phyloP scores from a whole-genome alignment of 2,888 invertebrate species.

The Eupithecia subumbrata region DNA sequence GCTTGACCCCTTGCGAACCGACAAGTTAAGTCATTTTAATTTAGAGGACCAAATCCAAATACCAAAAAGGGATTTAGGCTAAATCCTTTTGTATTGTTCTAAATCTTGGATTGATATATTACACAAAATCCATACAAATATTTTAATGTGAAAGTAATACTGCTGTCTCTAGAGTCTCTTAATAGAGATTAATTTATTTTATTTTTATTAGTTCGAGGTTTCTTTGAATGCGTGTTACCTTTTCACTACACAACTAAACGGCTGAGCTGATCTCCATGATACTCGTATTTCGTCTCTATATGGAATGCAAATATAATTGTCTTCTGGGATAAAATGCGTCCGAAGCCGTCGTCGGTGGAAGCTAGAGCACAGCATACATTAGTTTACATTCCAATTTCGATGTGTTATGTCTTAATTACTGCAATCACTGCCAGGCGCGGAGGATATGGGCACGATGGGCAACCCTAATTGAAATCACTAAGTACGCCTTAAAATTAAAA shows the following conservation, averaged over 20 bases:
- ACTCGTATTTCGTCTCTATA: background rate
- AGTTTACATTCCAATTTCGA: background rate
- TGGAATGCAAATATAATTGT: background rate
- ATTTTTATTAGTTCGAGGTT: no score
- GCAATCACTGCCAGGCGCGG: no score
- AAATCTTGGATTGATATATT: background rate
- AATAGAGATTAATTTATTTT: no score
- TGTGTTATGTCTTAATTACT: no score
- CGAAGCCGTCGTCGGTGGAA: no score
- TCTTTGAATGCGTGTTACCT: background rate
- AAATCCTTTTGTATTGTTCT: background rate
- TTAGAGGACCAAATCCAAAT: background rate
- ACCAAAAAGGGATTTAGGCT: background rate
- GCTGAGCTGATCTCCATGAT: background rate
- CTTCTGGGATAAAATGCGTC: background rate
- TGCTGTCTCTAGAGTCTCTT: background rate
- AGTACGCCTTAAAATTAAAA: no score
- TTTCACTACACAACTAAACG: background rate
- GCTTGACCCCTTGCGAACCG: slow-evolving; percentile 73
- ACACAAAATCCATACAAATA: background rate
- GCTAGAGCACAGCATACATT: background rate
- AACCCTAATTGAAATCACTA: no score
- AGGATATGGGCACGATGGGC: no score
- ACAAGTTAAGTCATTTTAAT: slow-evolving; percentile 39
- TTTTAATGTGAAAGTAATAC: background rate